Evolutionary conservation across 2,888 invertebrate genomes (phyloP).

Genomic region (Pseudanteris insignis): DNA sequence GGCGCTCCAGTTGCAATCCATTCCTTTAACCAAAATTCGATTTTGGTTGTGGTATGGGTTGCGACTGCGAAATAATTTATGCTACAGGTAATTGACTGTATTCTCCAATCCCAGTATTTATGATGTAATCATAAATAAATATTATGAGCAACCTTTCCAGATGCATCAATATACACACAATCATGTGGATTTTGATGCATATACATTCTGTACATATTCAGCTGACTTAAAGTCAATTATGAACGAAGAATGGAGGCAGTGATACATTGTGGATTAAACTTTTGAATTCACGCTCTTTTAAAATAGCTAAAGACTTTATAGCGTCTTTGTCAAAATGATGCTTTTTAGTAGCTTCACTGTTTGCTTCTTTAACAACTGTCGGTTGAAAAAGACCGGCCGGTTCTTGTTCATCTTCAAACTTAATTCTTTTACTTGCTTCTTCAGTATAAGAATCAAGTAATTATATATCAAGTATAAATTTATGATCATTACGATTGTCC

Average conservation of each 20-base stretch:
- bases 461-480: not conserved
- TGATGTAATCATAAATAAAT: slow-evolving; percentile 6
- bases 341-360: not conserved
- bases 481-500: not conserved
- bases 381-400: not conserved
- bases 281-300: slow-evolving; percentile 1
- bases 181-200: slow-evolving; percentile 9
- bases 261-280: not conserved
- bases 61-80: slow-evolving; percentile 3
- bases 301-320: not conserved
- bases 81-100: slow-evolving; percentile 4
- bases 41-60: slow-evolving; percentile 7
- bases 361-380: not conserved
- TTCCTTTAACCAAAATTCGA: slow-evolving; percentile 8
- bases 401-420: slow-evolving; percentile 4
- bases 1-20: slow-evolving; percentile 6
- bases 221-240: slow-evolving; percentile 8
- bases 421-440: slow-evolving; percentile 1
- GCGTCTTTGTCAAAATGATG: not conserved
- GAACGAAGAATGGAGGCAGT: slow-evolving; percentile 3
- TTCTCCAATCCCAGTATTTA: slow-evolving; percentile 2
- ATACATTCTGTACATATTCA: not conserved
- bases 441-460: not conserved
- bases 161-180: slow-evolving; percentile 9
- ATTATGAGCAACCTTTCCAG: slow-evolving; percentile 4